A percentile compares a stretch with the other conserved stretches of the same genome.
Evolutionary conservation across 2,113 vertebrate species (phyloP).

Genomic region (Propithecus coquereli): DNA sequence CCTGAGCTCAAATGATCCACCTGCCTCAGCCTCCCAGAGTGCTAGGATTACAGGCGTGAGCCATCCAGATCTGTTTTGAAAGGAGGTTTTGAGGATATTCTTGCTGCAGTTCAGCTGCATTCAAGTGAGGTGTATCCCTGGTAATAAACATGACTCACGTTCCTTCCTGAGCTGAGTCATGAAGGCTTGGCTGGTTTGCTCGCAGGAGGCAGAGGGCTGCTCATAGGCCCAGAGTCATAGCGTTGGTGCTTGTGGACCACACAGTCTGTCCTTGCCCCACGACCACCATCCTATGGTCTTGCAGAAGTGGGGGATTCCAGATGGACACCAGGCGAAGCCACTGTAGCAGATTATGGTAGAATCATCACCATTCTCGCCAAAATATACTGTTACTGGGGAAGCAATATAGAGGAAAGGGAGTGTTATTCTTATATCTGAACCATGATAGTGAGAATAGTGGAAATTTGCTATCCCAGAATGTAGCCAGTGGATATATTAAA

Average conservation of each 20-base stretch:
- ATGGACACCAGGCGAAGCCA: neutral
- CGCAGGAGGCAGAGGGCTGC: neutral
- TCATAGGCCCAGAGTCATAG: neutral
- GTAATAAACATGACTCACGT: neutral
- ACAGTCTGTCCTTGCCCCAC: fast-evolving
- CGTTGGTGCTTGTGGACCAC: neutral
- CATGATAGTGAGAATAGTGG: neutral
- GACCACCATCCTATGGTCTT: neutral
- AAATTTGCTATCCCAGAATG: neutral
- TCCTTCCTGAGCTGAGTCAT: neutral
- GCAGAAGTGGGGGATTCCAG: neutral
- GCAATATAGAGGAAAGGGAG: neutral
- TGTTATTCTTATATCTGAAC: neutral
- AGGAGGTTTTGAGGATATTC: neutral
- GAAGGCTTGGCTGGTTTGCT: too few relatives aligned
- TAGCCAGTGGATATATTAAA: neutral
- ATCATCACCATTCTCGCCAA: neutral
- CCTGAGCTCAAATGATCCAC: too few relatives aligned
- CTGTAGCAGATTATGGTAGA: neutral
- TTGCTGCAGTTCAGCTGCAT: neutral
- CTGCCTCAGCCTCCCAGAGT: too few relatives aligned
- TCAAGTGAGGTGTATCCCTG: neutral
- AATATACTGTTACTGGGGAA: neutral
- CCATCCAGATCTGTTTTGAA: neutral
- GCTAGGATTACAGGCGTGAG: too few relatives aligned